These are phyloP conservation scores for Gephyroberyx darwinii DNA, from an alignment of 2,797 vertebrate genomes.

Conservation along the genomic window DNA sequence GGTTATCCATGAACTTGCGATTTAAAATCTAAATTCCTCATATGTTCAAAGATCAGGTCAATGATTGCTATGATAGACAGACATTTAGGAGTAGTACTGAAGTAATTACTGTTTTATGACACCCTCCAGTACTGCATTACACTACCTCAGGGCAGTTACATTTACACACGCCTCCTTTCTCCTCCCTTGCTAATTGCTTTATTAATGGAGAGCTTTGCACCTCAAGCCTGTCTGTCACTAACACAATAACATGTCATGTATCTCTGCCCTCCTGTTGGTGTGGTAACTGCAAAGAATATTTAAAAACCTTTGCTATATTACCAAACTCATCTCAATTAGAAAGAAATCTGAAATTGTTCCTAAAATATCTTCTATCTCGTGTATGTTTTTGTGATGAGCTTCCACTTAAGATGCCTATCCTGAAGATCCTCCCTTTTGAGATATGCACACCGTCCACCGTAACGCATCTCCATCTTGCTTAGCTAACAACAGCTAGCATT, in stretches of 20 bases:
- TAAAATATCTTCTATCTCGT: too few species aligned
- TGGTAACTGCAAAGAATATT: too few species aligned
- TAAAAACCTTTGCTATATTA: not conserved
- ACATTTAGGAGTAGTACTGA: constrained; percentile 45
- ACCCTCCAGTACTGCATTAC: constrained; percentile 51
- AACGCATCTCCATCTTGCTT: constrained; percentile 37
- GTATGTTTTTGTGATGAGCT: too few species aligned
- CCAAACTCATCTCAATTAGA: not conserved
- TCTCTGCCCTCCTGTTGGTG: constrained; percentile 24
- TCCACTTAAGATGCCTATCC: too few species aligned
- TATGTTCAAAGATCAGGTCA: constrained; percentile 15
- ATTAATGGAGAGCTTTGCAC: constrained; percentile 65
- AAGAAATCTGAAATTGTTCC: not conserved
- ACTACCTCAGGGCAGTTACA: constrained; percentile 58
- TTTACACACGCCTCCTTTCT: constrained; percentile 50
- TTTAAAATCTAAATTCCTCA: constrained; percentile 34
- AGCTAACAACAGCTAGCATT: too few species aligned
- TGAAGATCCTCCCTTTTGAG: constrained; percentile 19
- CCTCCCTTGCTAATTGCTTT: constrained; percentile 64
- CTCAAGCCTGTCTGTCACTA: constrained; percentile 41
- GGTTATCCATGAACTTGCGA: constrained; percentile 40
- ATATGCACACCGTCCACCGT: constrained; percentile 28
- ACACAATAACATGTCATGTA: constrained; percentile 43
- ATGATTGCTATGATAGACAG: constrained; percentile 49
- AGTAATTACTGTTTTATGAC: constrained; percentile 79